Evolutionary conservation across 2,888 invertebrate species (phyloP).

Genomic region (Aphrophora alni): DNA sequence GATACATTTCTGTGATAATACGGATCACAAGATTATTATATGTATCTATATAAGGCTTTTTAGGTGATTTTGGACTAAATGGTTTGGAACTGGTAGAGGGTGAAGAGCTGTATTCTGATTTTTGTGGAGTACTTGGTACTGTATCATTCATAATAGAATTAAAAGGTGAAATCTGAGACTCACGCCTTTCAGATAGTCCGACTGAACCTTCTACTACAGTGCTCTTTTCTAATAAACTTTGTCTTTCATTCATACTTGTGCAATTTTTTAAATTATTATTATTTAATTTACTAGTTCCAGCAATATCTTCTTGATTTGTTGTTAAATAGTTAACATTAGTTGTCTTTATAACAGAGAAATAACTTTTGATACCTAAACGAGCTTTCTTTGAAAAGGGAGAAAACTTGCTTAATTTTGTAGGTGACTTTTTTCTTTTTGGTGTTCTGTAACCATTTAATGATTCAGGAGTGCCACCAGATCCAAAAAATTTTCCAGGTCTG

Average conservation of each 20-base stretch:
- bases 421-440: slow-evolving; percentile 14
- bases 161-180: not conserved
- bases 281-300: not conserved
- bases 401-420: slow-evolving; percentile 26
- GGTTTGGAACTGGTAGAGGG: not conserved
- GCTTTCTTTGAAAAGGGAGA: slow-evolving; percentile 31
- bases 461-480: not conserved
- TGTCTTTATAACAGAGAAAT: slow-evolving; percentile 25
- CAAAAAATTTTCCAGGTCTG: not conserved
- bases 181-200: not conserved
- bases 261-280: not conserved
- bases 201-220: too few species aligned
- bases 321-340: not conserved
- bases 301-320: slow-evolving; percentile 15
- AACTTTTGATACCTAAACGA: slow-evolving; percentile 19
- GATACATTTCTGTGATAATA: not conserved
- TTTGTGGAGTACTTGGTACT: not conserved
- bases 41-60: not conserved
- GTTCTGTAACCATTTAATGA: not conserved
- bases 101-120: slow-evolving; percentile 2
- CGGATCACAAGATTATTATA: slow-evolving; percentile 19
- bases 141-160: not conserved
- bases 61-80: slow-evolving; percentile 12
- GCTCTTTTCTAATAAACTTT: too few species aligned
- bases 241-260: too few species aligned